Base-by-base conservation (phyloP, 2,888 invertebrate genomes). In the Chymomyza caudatula region DNA sequence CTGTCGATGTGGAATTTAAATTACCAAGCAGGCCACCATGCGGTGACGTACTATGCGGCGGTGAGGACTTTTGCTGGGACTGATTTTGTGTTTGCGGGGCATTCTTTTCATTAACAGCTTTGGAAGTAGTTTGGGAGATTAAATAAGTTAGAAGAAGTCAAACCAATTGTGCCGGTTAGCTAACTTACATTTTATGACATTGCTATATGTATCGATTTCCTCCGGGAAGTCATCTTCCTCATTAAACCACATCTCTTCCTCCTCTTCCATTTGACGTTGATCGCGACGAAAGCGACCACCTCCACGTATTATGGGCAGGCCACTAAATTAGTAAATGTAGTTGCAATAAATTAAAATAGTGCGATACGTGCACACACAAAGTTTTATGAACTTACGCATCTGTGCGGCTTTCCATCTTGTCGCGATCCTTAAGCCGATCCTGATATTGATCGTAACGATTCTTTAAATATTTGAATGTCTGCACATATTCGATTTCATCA, bases 221-320 rank as follows among this genome's bases (percentile, higher is more conserved):
- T 97, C 97, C 69, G 96, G 95, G 73, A 96, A 94, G 89, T 97
- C 97, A 89, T 98, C 98, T 76, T 98, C 98, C 85, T 98, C 97
- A 89, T 98, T 97, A 91, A 98, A 98, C 98, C 98, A 99, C 94
- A 98, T 96, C 91, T 98, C 98, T 88, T 99, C 98, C 84, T 98
- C 98, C 88, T 98, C 98, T 76, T 99, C 98, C 86, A 98, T 93
- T 89, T 97, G 96, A 63, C 98, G 93, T 80, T 97, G 96, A 91
- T 98, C 98, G 72, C 98, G 94, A 71, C 98, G 93, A 91, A 96
- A 98, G 76, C 98, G 93, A 63, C 82, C 87, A 88, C 81, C 86
- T 78, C 93, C 94, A 74, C 96, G 93, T 77, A 97, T 92, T 86
- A 97, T 94, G 65, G 97, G 90, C 76, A 90, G 82, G 72, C 88